Evolutionary conservation across 1,140 invertebrate genomes (phyloP), one percentile per base, ranked within the genome.

Genomic region (Cyclina sinensis): DNA sequence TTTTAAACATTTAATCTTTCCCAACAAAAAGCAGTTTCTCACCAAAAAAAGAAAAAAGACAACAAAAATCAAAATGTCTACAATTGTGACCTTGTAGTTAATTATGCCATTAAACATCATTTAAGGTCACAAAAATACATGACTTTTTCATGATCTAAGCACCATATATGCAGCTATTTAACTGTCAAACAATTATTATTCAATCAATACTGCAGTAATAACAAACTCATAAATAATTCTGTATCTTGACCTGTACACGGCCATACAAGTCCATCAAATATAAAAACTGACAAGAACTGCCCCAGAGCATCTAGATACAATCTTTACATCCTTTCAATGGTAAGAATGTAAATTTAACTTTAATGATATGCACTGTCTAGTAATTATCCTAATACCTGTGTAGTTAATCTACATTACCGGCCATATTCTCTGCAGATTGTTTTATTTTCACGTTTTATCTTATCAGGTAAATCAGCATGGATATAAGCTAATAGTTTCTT

Each of bases 141-240:
- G 54, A 57, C 16, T 18, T 30, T 70, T 70, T 76, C 21, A 51
- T 76, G 39, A 51, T 14, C 39, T 27, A 7, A 76, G 73, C 21
- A 11, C 21, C 39, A 76, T 76, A 76, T 24, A 27, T 48, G 48
- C 46, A 24, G 24, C 73, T 7, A 24, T 76, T 48, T 76, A 76
- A 27, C 73, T 76, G 73, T 76, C 39, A 48, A 76, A 5, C 24
- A 76, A 76, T 76, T 76, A 76, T 76, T 48, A 76, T 76, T 30
- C 32, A 48, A 76, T 76, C 24, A 48, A 48, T 51, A 76, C n/a
- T 73, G 12, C 35, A 73, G 39, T 39, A 21, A 37, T 32, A n/a
- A 9, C 48, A 51, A 51, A 48, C 73, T 76, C 73, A 76, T 76
- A 76, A 76, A 48, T 76, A 48, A 76, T 76, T 76, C 46, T 16